Evolutionary conservation across 2,797 vertebrate genomes (phyloP).

Genomic region (Melanogrammus aeglefinus): DNA sequence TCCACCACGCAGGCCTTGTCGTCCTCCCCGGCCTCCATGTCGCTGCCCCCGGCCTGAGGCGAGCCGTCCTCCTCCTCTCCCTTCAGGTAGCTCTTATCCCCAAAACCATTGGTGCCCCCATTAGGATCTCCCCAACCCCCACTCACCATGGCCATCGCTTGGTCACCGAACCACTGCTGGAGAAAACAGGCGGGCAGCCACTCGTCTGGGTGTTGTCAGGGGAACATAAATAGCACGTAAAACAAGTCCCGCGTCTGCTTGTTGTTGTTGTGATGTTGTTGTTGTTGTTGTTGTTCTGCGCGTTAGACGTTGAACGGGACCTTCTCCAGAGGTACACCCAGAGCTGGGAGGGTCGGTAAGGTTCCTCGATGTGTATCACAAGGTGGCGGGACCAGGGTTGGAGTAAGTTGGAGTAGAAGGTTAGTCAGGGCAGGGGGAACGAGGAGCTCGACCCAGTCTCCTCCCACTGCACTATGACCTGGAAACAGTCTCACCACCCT

Average conservation of each 20-base stretch:
- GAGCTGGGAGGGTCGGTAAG: background rate
- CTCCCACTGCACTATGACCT: constrained; percentile 73
- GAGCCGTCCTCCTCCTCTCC: constrained; percentile 86
- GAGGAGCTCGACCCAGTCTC: constrained; percentile 39
- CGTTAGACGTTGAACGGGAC: background rate
- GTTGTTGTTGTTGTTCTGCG: background rate
- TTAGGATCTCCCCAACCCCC: constrained; percentile 91
- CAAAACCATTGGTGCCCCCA: constrained; percentile 83
- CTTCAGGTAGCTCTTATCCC: constrained; percentile 82
- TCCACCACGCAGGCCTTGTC: constrained; percentile 88
- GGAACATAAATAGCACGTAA: constrained; percentile 40
- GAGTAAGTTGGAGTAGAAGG: constrained; percentile 21
- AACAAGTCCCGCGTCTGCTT: background rate
- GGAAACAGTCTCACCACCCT: constrained; percentile 58
- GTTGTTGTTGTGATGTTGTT: constrained; percentile 5
- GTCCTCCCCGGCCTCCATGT: constrained; percentile 86
- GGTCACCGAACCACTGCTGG: constrained; percentile 61
- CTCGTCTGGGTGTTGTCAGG: constrained; percentile 56
- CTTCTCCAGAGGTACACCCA: too few species aligned
- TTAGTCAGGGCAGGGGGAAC: constrained; percentile 30
- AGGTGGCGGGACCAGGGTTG: background rate
- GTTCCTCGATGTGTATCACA: constrained; percentile 21
- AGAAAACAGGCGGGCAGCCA: constrained; percentile 55
- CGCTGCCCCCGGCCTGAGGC: constrained; percentile 84
- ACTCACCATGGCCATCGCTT: constrained; percentile 93